These are phyloP conservation scores for Stegastes partitus DNA, from an alignment of 2,113 vertebrate genomes.

Conservation along the genomic window DNA sequence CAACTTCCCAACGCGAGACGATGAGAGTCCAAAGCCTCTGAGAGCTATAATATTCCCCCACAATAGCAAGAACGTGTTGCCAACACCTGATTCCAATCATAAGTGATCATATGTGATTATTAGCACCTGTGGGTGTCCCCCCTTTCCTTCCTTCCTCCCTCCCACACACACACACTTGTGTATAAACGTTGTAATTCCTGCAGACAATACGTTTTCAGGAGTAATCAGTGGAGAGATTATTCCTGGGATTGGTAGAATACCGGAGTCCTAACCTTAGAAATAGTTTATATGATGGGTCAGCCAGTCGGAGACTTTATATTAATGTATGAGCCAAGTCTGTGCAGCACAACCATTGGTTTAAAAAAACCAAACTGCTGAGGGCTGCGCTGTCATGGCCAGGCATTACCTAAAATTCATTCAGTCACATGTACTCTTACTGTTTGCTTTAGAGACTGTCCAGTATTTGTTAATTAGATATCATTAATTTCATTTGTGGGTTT, in stretches of 20 bases:
- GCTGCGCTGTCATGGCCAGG: conserved; percentile 22
- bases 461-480: conserved; percentile 30
- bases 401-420: conserved; percentile 11
- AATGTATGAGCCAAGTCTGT: conserved; percentile 22
- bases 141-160: background rate
- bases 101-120: conserved; percentile 78
- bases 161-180: conserved; percentile 18
- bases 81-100: conserved; percentile 81
- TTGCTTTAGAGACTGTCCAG: background rate
- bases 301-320: conserved; percentile 24
- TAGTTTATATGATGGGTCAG: conserved; percentile 38
- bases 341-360: conserved; percentile 36
- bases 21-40: conserved; percentile 61
- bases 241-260: conserved; percentile 9
- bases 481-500: background rate
- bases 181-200: conserved; percentile 10
- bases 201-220: conserved; percentile 40
- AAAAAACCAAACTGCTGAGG: conserved; percentile 35
- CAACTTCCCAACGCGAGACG: conserved; percentile 53
- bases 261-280: conserved; percentile 13
- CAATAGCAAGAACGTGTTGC: conserved; percentile 62
- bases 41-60: conserved; percentile 65
- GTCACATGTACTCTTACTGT: background rate
- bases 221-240: conserved; percentile 50
- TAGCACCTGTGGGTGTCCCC: conserved; percentile 71